Conservation (phyloP, 1,140 invertebrate species). For the Uloborus diversus region DNA sequence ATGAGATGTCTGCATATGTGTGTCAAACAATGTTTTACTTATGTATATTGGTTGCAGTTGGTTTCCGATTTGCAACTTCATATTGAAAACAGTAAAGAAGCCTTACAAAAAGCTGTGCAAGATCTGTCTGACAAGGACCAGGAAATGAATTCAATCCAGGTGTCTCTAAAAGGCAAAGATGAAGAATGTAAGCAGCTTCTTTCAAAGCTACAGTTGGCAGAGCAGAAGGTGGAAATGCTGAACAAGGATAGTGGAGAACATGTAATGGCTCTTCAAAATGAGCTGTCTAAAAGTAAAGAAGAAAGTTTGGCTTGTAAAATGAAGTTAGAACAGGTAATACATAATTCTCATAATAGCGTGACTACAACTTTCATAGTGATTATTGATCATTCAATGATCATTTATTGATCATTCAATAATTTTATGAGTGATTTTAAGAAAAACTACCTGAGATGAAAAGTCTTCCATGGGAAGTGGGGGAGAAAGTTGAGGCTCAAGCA, state of each 20-base stretch:
- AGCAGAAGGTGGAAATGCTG: conserved; percentile 41
- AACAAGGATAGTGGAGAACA: conserved; percentile 41
- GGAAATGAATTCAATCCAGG: background rate
- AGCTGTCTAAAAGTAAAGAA: conserved; percentile 37
- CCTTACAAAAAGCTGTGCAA: background rate
- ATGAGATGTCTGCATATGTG: no score
- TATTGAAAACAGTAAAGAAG: background rate
- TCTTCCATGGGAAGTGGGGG: no score
- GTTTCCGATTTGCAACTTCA: conserved; percentile 5
- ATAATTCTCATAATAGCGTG: no score
- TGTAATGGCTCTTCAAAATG: conserved; percentile 29
- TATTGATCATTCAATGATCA: background rate
- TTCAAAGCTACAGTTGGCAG: conserved; percentile 30
- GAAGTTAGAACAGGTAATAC: conserved; percentile 13
- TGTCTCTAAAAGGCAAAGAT: conserved; percentile 1
- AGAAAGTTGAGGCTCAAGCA: no score
- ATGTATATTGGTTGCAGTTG: conserved; percentile 9
- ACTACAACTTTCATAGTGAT: no score
- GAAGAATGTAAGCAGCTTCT: conserved; percentile 15
- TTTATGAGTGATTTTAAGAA: no score
- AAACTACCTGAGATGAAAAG: no score
- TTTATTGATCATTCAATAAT: background rate
- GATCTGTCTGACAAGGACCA: background rate
- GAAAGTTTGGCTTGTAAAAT: conserved; percentile 27
- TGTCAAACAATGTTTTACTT: no score